phyloP scores from a whole-genome alignment of 2,888 invertebrate genomes.

The Lithophane socia region DNA sequence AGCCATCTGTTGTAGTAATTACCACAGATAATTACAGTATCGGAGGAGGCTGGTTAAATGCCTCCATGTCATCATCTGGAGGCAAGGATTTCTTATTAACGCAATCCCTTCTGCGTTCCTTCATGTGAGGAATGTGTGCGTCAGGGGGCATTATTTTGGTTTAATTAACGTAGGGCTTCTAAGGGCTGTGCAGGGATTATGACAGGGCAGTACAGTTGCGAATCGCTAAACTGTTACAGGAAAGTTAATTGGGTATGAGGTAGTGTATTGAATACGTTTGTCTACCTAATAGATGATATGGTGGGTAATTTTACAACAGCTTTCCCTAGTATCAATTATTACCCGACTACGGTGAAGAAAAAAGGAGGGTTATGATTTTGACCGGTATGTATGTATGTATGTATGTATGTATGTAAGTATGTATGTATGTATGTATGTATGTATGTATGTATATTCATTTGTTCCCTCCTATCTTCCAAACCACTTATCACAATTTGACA shows the following conservation, averaged over 20 bases:
- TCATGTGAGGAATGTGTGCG: slow-evolving; percentile 72
- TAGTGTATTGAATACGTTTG: background rate
- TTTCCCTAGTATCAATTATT: background rate
- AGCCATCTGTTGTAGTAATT: slow-evolving; percentile 47
- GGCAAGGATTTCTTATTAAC: slow-evolving; percentile 68
- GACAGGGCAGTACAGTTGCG: background rate
- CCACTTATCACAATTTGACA: no score
- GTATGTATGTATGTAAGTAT: no score
- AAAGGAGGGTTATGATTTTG: no score
- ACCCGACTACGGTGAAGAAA: no score
- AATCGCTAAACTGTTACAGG: background rate
- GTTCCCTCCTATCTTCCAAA: no score
- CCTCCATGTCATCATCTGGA: slow-evolving; percentile 53
- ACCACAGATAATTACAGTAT: slow-evolving; percentile 57
- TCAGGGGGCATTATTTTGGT: slow-evolving; percentile 69
- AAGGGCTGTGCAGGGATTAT: slow-evolving; percentile 23
- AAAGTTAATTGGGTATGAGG: background rate
- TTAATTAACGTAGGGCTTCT: slow-evolving; percentile 76
- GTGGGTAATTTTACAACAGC: background rate
- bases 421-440: no score
- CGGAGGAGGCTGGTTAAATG: slow-evolving; percentile 50
- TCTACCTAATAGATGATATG: background rate
- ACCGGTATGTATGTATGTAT: no score
- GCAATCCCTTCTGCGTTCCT: slow-evolving; percentile 78
- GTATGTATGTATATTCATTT: no score